Conservation (phyloP, 2,113 vertebrate genomes). For the Ranitomeya imitator region DNA sequence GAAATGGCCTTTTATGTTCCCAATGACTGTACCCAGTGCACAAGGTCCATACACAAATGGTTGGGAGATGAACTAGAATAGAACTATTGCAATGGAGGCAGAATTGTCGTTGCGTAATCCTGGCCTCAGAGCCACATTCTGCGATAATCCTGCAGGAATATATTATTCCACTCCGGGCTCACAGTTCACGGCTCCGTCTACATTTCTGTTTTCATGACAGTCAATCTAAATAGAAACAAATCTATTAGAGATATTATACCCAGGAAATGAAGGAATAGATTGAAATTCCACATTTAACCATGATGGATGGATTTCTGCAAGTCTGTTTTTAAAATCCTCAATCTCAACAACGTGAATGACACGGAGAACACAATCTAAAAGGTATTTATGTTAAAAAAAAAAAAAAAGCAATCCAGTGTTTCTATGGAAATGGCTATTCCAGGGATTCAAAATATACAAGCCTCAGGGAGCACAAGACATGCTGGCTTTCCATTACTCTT, state of each 20-base stretch:
- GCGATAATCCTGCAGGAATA: background rate
- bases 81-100: background rate
- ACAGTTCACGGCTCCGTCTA: background rate
- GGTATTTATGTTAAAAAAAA: conserved; percentile 22
- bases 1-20: too few species aligned
- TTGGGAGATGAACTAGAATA: too few species aligned
- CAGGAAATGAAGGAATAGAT: background rate
- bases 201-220: background rate
- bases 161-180: background rate
- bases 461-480: conserved; percentile 34
- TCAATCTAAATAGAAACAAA: background rate
- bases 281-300: background rate
- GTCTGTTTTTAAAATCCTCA: background rate
- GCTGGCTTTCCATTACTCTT: conserved; percentile 24
- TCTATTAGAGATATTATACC: background rate
- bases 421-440: conserved; percentile 50
- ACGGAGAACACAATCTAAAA: conserved; percentile 25
- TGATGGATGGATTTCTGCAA: background rate
- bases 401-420: conserved; percentile 21
- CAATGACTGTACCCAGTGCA: too few species aligned
- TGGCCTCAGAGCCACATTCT: background rate
- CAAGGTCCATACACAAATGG: too few species aligned
- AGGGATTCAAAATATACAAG: conserved; percentile 29
- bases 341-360: conserved; percentile 1
- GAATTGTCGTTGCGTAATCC: background rate